Percentiles rank a stretch among this genome's conserved stretches.
Conservation (phyloP, 2,888 invertebrate genomes). For the Melitaea athalia region DNA sequence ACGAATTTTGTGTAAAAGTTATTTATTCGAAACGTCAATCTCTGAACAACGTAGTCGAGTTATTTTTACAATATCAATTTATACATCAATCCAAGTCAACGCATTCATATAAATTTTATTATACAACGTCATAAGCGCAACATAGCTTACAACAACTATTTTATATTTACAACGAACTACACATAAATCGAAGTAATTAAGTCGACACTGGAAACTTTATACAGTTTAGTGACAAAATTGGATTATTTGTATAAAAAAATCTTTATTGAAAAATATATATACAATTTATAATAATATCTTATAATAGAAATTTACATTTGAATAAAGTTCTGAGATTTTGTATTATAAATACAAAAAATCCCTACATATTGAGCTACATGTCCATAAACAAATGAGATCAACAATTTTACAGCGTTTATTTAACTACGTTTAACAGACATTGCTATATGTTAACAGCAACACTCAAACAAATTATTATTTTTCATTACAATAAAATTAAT, state of each 20-base stretch:
- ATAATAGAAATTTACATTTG: slow-evolving; percentile 71
- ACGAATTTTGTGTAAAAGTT: slow-evolving; percentile 71
- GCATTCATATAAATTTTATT: slow-evolving; percentile 76
- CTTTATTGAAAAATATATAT: slow-evolving; percentile 75
- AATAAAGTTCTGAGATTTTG: slow-evolving; percentile 61
- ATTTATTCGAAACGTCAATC: slow-evolving; percentile 78
- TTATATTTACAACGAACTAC: slow-evolving; percentile 69
- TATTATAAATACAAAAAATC: slow-evolving; percentile 55
- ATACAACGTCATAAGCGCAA: slow-evolving; percentile 73
- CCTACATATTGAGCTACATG: slow-evolving; percentile 77
- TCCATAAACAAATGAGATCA: slow-evolving; percentile 80
- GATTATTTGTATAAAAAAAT: slow-evolving; percentile 71
- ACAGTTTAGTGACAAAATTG: slow-evolving; percentile 69
- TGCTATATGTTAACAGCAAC: slow-evolving; percentile 21
- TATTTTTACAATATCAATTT: slow-evolving; percentile 79
- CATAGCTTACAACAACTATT: slow-evolving; percentile 76
- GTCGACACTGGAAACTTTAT: slow-evolving; percentile 66
- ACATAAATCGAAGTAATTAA: slow-evolving; percentile 51
- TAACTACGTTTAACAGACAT: slow-evolving; percentile 41
- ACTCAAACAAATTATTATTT: slow-evolving; percentile 17
- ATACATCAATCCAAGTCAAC: slow-evolving; percentile 78
- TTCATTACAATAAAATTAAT: slow-evolving; percentile 16
- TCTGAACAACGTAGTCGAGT: slow-evolving; percentile 76
- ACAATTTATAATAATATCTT: slow-evolving; percentile 67
- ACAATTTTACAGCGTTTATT: slow-evolving; percentile 69